A percentile compares a stretch with the other conserved stretches of the same genome.
Conservation (phyloP, 2,797 vertebrate genomes). For the Muraenolepis orangiensis region DNA sequence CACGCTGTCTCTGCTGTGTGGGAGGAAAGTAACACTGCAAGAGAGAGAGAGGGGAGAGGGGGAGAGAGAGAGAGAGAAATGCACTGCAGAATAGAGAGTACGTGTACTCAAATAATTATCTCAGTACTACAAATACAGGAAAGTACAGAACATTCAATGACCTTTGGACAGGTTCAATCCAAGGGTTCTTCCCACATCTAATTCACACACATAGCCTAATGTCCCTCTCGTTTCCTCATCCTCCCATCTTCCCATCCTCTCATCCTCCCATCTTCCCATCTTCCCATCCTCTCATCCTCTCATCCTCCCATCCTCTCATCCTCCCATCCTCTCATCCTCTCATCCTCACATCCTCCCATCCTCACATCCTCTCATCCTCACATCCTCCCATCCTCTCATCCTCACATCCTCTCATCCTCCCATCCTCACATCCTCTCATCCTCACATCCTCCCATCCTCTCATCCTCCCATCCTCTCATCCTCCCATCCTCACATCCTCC, state of each 20-base stretch:
- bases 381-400: too few species aligned
- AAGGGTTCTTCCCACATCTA: too few species aligned
- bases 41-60: not conserved
- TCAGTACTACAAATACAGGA: not conserved
- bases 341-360: not conserved
- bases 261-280: not conserved
- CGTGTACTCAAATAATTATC: not conserved
- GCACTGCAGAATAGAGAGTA: too few species aligned
- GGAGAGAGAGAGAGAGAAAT: not conserved
- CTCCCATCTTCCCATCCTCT: too few species aligned
- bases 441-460: not conserved
- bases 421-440: not conserved
- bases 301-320: not conserved
- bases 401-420: not conserved
- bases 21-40: not conserved
- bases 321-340: too few species aligned
- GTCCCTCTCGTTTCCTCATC: not conserved
- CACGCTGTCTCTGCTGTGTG: conserved; percentile 4
- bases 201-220: not conserved
- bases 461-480: too few species aligned
- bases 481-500: not conserved
- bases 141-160: too few species aligned
- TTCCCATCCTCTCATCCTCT: not conserved
- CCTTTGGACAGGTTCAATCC: not conserved
- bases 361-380: too few species aligned